phyloP scores from a whole-genome alignment of 2,888 invertebrate genomes.

The Elysia crispata region DNA sequence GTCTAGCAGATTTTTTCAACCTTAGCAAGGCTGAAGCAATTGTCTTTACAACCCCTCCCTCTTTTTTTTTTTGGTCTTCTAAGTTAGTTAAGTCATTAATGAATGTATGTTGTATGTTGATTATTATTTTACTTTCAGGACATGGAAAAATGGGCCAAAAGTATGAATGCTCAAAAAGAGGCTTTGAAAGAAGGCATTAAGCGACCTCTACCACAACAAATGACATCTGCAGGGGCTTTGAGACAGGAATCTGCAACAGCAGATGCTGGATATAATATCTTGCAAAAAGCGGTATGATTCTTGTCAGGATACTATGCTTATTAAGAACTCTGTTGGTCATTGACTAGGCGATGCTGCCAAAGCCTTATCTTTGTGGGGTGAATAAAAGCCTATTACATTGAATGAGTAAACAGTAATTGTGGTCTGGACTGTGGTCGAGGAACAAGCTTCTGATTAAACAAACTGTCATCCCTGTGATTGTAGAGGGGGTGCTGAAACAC shows the following conservation, averaged over 20 bases:
- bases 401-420: no score
- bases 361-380: no score
- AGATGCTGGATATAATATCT: conserved; percentile 94
- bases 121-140: conserved; percentile 78
- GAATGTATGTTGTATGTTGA: neutral
- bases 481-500: no score
- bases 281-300: conserved; percentile 83
- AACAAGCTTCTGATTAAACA: no score
- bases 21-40: no score
- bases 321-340: no score
- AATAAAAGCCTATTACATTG: no score
- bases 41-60: neutral
- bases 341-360: no score
- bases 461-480: no score
- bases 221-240: neutral
- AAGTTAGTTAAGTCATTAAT: neutral
- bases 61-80: neutral
- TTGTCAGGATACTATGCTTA: no score
- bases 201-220: conserved; percentile 11
- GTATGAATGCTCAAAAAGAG: conserved; percentile 93
- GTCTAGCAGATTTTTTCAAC: no score
- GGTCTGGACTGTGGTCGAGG: no score
- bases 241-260: conserved; percentile 85
- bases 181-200: conserved; percentile 70
- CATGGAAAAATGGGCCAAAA: conserved; percentile 97